Conservation (phyloP, 64 coral and sea anemone genomes). For the Anthopleura sola region DNA sequence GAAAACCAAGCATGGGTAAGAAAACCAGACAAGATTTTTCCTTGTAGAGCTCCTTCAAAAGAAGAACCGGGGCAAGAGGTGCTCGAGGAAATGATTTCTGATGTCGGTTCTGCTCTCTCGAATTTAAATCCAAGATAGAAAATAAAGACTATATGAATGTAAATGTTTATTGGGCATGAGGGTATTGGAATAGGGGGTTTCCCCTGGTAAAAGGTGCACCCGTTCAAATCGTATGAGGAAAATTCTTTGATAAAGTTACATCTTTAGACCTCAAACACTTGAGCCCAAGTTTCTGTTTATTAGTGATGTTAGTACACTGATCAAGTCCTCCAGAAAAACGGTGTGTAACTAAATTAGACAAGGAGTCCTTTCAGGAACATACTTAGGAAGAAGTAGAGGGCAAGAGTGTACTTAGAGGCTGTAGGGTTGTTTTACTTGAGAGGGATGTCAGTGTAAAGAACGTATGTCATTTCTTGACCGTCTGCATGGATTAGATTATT, state of each 20-base stretch:
- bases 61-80: constrained; percentile 2
- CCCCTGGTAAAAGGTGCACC: neutral
- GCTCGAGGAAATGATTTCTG: neutral
- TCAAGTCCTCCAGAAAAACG: constrained; percentile 1
- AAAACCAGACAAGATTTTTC: neutral
- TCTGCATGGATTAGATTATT: neutral
- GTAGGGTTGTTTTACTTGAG: constrained; percentile 21
- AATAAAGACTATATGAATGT: neutral
- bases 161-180: neutral
- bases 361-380: constrained; percentile 4
- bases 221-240: neutral
- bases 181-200: neutral
- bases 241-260: neutral
- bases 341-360: constrained; percentile 18
- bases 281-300: neutral
- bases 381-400: constrained; percentile 17
- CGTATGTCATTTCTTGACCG: neutral
- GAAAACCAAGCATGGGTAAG: neutral
- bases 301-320: neutral
- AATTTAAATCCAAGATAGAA: neutral
- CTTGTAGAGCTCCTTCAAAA: neutral
- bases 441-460: neutral
- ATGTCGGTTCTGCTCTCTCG: neutral
- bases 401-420: constrained; percentile 26
- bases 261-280: neutral